Evolutionary conservation across 2,113 vertebrate genomes (phyloP), one percentile per base, ranked within the genome.

Genomic region (Colaptes auratus): DNA sequence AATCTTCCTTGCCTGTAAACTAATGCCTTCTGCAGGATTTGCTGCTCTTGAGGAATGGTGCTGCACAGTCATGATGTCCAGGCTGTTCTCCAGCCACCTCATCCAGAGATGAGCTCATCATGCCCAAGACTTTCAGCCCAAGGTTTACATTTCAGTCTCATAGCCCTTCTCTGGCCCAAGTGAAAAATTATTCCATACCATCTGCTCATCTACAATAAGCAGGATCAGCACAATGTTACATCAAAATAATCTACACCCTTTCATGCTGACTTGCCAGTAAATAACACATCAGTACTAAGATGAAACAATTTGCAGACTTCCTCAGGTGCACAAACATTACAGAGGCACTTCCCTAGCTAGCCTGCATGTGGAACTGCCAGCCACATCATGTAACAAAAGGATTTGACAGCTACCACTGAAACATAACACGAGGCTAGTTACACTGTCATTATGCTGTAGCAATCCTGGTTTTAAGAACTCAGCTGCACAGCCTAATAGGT

Each of bases 181-280:
- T 25, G 92, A 71, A 93, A 75, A 66, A 75, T 42, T 56, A 88
- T 92, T 82, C 87, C 63, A 50, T 66, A 35, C 91, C 88, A 95
- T 92, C 96, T 94, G 94, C 81, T 95, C 87, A 84, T 76, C 78
- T 66, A 6, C 33, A 69, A 67, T 50, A 89, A 82, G 63, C 66
- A 84, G 81, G 63, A 86, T 96, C 95, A 93, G 86, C 64, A 73
- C 67, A 82, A 89, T n/a, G 71, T 89, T 85, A 63, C 35, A 74
- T 73, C 76, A 33, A 85, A 89, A 74, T 63, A 64, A 87, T 78
- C 93, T 82, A 89, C 75, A 90, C 65, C 66, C 93, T 46, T 61
- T 88, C 77, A 31, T 33, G 52, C 76, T 83, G 88, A 81, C 46
- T 90, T 87, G 67, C 28, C 28, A 70, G 56, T 67, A 94, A 92